Conservation (phyloP, 2,888 invertebrate species). For the Resseliella maxima region DNA sequence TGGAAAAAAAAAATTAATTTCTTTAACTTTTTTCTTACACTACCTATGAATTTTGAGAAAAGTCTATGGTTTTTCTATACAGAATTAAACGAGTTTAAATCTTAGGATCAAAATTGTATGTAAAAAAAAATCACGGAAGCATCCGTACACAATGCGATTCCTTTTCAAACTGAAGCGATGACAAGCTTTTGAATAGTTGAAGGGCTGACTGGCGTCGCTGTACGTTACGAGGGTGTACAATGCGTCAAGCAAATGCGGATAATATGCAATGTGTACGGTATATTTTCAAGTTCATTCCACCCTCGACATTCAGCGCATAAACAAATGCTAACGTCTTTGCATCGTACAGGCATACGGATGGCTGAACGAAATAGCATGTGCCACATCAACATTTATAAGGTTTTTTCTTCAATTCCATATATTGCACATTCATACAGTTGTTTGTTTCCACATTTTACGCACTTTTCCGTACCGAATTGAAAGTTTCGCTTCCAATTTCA, state of each 20-base stretch:
- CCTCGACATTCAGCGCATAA: background rate
- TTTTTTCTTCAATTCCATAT: too few relatives aligned
- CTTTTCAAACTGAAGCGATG: slow-evolving; percentile 46
- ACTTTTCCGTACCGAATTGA: background rate
- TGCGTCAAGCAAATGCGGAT: background rate
- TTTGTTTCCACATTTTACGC: slow-evolving; percentile 28
- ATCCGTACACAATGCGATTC: background rate
- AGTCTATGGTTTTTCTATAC: too few relatives aligned
- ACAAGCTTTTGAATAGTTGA: background rate
- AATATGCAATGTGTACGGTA: background rate
- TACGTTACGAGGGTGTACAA: background rate
- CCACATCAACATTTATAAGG: background rate
- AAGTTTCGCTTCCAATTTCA: slow-evolving; percentile 25
- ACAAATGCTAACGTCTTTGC: background rate
- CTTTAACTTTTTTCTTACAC: too few relatives aligned
- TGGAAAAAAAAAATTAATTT: too few relatives aligned
- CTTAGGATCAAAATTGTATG: background rate
- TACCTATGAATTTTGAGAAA: too few relatives aligned
- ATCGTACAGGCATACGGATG: background rate
- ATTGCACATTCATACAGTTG: slow-evolving; percentile 33
- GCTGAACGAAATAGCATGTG: background rate
- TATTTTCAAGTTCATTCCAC: slow-evolving; percentile 24
- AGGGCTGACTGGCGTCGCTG: background rate
- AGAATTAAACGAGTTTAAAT: background rate
- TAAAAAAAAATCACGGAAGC: background rate